phyloP scores from a whole-genome alignment of 2,888 invertebrate genomes.

The Volucella zonaria region DNA sequence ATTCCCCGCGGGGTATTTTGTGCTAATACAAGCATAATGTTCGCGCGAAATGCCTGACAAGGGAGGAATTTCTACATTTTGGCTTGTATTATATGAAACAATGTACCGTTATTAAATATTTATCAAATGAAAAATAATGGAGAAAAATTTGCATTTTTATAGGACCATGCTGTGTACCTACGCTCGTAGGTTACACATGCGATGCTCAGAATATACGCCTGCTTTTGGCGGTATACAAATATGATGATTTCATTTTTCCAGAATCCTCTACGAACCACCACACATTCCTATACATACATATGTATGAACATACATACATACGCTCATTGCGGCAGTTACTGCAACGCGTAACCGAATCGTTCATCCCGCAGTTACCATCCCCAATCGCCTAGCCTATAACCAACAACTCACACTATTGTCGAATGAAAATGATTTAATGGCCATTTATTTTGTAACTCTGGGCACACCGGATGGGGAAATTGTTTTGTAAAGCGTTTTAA shows the following conservation, averaged over 20 bases:
- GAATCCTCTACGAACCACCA: not conserved
- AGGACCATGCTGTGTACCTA: constrained; percentile 55
- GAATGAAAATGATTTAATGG: constrained; percentile 71
- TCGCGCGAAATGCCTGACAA: constrained; percentile 53
- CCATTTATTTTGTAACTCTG: constrained; percentile 55
- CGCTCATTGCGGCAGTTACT: constrained; percentile 4
- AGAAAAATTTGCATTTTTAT: constrained; percentile 72
- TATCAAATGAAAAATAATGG: constrained; percentile 72
- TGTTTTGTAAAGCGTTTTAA: constrained; percentile 60
- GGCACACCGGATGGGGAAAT: constrained; percentile 53
- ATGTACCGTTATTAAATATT: constrained; percentile 72
- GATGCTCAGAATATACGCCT: not conserved
- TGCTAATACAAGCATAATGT: constrained; percentile 71
- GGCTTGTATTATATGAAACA: constrained; percentile 67
- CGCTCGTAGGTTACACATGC: constrained; percentile 36
- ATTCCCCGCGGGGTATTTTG: constrained; percentile 67
- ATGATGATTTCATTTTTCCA: not conserved
- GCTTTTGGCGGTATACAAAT: not conserved
- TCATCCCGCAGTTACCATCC: not conserved
- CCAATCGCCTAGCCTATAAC: constrained; percentile 6
- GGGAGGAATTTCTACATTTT: constrained; percentile 68
- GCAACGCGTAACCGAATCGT: constrained; percentile 1
- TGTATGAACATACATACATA: not conserved
- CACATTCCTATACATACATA: too few relatives aligned
- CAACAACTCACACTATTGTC: constrained; percentile 35